Evolutionary conservation across 2,888 invertebrate species (phyloP).

Genomic region (Trissolcus japonicus): DNA sequence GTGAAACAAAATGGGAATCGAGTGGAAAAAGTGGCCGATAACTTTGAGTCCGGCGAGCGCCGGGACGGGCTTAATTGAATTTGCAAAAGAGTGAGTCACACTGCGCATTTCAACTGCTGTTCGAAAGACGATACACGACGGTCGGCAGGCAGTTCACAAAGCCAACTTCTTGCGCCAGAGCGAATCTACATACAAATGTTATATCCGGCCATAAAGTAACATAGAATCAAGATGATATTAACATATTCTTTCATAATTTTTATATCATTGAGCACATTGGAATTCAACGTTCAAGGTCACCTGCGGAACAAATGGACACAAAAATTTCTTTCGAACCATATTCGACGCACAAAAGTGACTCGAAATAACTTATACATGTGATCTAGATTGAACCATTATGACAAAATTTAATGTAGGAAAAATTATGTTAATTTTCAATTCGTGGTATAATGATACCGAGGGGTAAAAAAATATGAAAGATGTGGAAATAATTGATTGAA

Average conservation of each 20-base stretch:
- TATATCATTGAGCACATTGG: conserved; percentile 2
- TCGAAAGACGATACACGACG: conserved; percentile 25
- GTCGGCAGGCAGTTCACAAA: conserved; percentile 31
- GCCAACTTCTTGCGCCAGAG: conserved; percentile 24
- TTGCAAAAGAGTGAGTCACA: conserved; percentile 43
- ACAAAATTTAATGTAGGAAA: too few relatives aligned
- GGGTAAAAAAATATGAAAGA: background rate
- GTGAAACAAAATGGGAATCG: too few relatives aligned
- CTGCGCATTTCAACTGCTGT: conserved; percentile 43
- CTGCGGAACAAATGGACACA: too few relatives aligned
- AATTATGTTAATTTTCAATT: too few relatives aligned
- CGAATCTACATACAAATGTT: conserved; percentile 54
- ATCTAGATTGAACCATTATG: too few relatives aligned
- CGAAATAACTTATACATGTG: too few relatives aligned
- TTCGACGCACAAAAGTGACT: too few relatives aligned
- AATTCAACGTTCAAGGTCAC: conserved; percentile 1
- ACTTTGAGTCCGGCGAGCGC: conserved; percentile 8
- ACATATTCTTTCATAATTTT: conserved; percentile 38
- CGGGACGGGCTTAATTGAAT: conserved; percentile 45
- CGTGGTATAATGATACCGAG: too few relatives aligned
- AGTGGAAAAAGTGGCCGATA: conserved; percentile 10
- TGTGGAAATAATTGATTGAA: conserved; percentile 36
- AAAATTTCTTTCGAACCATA: too few relatives aligned
- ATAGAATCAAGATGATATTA: conserved; percentile 44
- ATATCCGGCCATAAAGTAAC: conserved; percentile 50